Evolutionary conservation across 53 echinoderm and acorn worm genomes (phyloP).

Genomic region (Glandiceps talaboti): DNA sequence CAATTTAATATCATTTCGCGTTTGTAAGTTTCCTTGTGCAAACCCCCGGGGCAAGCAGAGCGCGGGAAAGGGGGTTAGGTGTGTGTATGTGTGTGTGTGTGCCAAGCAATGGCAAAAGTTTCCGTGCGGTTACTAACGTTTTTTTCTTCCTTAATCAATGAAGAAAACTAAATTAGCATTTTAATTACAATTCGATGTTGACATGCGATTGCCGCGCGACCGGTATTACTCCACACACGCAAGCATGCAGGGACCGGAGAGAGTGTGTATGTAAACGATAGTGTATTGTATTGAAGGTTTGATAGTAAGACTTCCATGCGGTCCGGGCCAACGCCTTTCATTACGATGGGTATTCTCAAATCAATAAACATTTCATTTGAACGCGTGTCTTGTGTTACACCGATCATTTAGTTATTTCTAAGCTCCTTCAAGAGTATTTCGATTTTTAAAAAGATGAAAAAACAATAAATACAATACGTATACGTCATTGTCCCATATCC

Average conservation of each 20-base stretch:
- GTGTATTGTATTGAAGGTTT: neutral
- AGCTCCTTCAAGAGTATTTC: too few species aligned
- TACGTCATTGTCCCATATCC: too few species aligned
- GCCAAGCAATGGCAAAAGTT: neutral
- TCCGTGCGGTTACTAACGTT: too few species aligned
- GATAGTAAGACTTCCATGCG: too few species aligned
- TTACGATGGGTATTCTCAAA: too few species aligned
- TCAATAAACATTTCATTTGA: too few species aligned
- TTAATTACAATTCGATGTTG: neutral
- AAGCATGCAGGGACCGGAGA: neutral
- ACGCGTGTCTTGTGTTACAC: too few species aligned
- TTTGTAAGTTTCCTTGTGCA: neutral
- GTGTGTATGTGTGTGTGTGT: neutral
- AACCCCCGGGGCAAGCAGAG: neutral
- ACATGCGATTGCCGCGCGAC: neutral
- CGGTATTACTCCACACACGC: neutral
- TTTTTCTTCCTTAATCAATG: too few species aligned
- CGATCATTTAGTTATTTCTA: too few species aligned
- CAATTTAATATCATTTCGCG: neutral
- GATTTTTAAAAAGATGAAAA: too few species aligned
- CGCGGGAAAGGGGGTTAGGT: neutral
- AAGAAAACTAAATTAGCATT: neutral
- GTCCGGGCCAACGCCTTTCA: too few species aligned
- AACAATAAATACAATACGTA: too few species aligned
- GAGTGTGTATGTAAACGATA: neutral